phyloP scores from a whole-genome alignment of 1,140 invertebrate genomes.

The Pristionchus pacificus region DNA sequence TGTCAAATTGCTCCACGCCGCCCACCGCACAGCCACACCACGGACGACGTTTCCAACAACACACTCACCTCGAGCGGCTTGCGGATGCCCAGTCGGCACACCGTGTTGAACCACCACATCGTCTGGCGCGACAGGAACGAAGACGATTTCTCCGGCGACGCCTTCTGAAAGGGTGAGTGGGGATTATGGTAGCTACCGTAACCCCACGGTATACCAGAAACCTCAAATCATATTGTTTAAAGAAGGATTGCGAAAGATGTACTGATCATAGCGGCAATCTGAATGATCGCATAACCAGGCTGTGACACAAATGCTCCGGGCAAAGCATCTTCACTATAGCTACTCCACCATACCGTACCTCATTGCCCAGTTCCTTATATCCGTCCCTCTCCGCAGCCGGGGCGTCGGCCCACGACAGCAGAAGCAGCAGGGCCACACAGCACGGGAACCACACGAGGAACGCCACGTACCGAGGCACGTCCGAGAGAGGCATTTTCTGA shows the following conservation, averaged over 20 bases:
- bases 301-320: slow-evolving; percentile 8
- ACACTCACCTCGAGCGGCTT: slow-evolving; percentile 40
- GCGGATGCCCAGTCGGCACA: slow-evolving; percentile 35
- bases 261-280: too few relatives aligned
- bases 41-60: not conserved
- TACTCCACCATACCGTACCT: slow-evolving; percentile 26
- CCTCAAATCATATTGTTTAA: slow-evolving; percentile 12
- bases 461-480: slow-evolving; percentile 36
- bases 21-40: too few relatives aligned
- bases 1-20: too few relatives aligned
- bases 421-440: slow-evolving; percentile 37
- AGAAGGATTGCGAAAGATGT: slow-evolving; percentile 15
- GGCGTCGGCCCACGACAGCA: slow-evolving; percentile 44
- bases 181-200: not conserved
- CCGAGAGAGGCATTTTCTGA: slow-evolving; percentile 31
- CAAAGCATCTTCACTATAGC: not conserved
- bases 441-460: slow-evolving; percentile 41
- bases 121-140: slow-evolving; percentile 48
- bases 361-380: slow-evolving; percentile 17
- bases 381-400: slow-evolving; percentile 12
- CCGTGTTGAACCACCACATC: slow-evolving; percentile 52
- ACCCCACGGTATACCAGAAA: not conserved
- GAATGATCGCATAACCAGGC: not conserved
- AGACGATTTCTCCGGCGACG: slow-evolving; percentile 42
- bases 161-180: slow-evolving; percentile 15